Percentiles rank a stretch among this genome's conserved stretches.
Conservation (phyloP, 2,888 invertebrate species). For the Oscheius onirici region DNA sequence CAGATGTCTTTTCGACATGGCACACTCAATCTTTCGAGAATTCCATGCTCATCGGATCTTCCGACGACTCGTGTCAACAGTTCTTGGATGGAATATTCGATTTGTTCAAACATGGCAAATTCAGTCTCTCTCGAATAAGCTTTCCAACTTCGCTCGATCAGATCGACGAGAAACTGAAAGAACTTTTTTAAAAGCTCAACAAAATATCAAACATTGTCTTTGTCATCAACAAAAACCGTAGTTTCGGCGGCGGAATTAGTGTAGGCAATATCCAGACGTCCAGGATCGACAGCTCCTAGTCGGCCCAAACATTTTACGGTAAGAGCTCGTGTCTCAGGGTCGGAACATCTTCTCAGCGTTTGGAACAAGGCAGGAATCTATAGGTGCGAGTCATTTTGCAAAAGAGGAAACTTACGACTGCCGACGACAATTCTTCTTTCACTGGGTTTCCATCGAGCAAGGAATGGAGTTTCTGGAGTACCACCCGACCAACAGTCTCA, state of each 20-base stretch:
- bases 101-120: slow-evolving; percentile 23
- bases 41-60: not conserved
- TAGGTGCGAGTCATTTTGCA: not conserved
- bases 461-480: slow-evolving; percentile 26
- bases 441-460: slow-evolving; percentile 26
- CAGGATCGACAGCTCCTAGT: slow-evolving; percentile 35
- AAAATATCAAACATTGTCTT: slow-evolving; percentile 10
- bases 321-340: slow-evolving; percentile 22
- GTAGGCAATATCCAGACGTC: slow-evolving; percentile 24
- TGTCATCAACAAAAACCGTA: slow-evolving; percentile 24
- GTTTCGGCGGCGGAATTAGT: not conserved
- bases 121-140: slow-evolving; percentile 25
- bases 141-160: slow-evolving; percentile 32
- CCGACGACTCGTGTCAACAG: slow-evolving; percentile 18
- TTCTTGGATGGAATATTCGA: slow-evolving; percentile 28
- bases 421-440: slow-evolving; percentile 11
- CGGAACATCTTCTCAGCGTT: slow-evolving; percentile 25
- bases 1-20: slow-evolving; percentile 29
- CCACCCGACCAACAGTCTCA: slow-evolving; percentile 37
- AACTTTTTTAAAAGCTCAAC: not conserved
- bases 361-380: slow-evolving; percentile 30
- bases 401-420: slow-evolving; percentile 8
- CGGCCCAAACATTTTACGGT: slow-evolving; percentile 33
- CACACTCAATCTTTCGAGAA: slow-evolving; percentile 12
- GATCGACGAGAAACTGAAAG: slow-evolving; percentile 27